Conservation (phyloP, 2,113 vertebrate species). For the Grantiella picta region DNA sequence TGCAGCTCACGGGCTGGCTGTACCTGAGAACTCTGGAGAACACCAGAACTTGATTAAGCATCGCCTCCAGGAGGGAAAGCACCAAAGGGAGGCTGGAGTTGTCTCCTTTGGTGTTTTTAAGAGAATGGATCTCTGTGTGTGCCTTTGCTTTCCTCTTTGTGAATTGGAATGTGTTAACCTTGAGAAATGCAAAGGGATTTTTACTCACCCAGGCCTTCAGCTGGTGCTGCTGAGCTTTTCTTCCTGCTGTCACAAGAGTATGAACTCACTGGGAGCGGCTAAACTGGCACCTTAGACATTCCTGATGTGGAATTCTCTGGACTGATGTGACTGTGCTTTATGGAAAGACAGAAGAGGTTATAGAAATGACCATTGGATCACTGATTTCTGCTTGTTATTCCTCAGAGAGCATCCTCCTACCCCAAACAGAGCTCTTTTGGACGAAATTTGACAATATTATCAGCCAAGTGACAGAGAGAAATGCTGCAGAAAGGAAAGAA, state of each 20-base stretch:
- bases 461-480: neutral
- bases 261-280: neutral
- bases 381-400: neutral
- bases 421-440: neutral
- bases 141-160: neutral
- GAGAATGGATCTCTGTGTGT: neutral
- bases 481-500: neutral
- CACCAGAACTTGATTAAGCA: neutral
- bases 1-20: neutral
- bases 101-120: neutral
- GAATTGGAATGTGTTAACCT: neutral
- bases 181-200: neutral
- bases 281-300: neutral
- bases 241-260: fast-evolving
- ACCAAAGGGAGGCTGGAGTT: neutral
- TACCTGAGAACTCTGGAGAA: neutral
- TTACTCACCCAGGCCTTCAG: neutral
- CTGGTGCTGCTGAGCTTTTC: neutral
- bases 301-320: neutral
- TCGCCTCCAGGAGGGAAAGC: slow-evolving; percentile 17
- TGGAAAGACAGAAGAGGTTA: neutral
- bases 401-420: neutral
- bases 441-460: neutral
- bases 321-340: neutral
- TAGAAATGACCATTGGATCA: neutral